Conservation (phyloP, 2,113 vertebrate genomes). For the Tragelaphus buxtoni region DNA sequence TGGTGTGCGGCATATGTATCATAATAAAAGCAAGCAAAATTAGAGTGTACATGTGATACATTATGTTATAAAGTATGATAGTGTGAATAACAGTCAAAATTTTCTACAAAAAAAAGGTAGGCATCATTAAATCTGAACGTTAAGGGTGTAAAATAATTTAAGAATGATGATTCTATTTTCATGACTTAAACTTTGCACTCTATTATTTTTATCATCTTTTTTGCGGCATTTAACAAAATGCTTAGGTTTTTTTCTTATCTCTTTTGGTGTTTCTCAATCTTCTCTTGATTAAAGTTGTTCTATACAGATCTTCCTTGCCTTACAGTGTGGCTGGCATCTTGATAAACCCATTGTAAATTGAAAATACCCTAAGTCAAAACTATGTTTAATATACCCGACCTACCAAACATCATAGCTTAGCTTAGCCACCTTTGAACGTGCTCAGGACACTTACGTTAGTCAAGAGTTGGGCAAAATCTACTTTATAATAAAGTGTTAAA, state of each 20-base stretch:
- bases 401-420: background rate
- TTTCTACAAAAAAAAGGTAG: background rate
- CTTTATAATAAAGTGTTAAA: background rate
- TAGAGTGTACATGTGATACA: background rate
- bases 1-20: background rate
- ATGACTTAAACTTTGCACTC: constrained; percentile 41
- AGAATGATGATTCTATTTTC: constrained; percentile 28
- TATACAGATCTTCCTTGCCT: background rate
- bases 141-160: background rate
- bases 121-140: constrained; percentile 15
- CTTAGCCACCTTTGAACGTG: background rate
- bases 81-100: constrained; percentile 4
- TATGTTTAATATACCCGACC: background rate
- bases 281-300: constrained; percentile 18
- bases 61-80: background rate
- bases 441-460: background rate
- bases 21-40: constrained; percentile 30
- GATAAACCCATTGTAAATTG: background rate
- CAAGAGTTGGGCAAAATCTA: background rate
- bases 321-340: background rate
- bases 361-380: background rate
- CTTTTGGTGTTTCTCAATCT: constrained; percentile 39
- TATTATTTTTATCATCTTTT: background rate
- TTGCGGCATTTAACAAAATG: constrained; percentile 26
- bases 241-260: background rate